Evolutionary conservation across 2,113 vertebrate species (phyloP), one percentile per base, ranked within the genome.

Genomic region (Pampusana beccarii): DNA sequence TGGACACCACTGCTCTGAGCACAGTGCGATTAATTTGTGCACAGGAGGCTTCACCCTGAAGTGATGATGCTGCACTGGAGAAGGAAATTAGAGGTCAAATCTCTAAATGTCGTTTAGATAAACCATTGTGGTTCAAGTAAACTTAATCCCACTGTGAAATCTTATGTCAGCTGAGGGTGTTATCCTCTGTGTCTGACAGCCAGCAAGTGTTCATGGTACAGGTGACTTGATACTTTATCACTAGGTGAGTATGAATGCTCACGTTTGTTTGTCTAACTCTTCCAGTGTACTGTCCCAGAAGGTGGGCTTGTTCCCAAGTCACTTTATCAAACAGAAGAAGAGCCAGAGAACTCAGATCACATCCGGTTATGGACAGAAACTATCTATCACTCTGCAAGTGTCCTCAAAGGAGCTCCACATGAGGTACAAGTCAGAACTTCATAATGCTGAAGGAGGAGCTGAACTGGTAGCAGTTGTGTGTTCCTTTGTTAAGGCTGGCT

Each of bases 221-320:
- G 46, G 2, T 36, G 25, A 40, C 56, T 57, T 16, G n/a, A 20
- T 58, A 6, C 10, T 3, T 40, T 50, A 1, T 15, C 9, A 11
- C 16, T 62, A 50, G 46, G 1, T 5, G 9, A 9, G 4, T 4
- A 15, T 48, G 28, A 80, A 3, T 33, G 11, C 58, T 70, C 13
- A 4, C 36, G 4, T 46, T n/a, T 53, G 28, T 90, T 11, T 91
- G 57, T 80, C 3, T 82, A 38, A 8, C 67, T 71, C 14, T 31
- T 74, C 15, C 92, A 99, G 98, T 99, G 98, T 54, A 98, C 98
- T 9, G 98, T 99, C 61, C 98, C 98, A 1, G 98, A 99, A 53
- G 98, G 98, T 50, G 98, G 98, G 3, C 98, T 99, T 9, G 98
- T 99, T 69, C 98, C 98, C 85, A 99, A 98, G 91, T 96, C 98